Evolutionary conservation across 2,888 invertebrate genomes (phyloP).

Genomic region (Nowickia ferox): DNA sequence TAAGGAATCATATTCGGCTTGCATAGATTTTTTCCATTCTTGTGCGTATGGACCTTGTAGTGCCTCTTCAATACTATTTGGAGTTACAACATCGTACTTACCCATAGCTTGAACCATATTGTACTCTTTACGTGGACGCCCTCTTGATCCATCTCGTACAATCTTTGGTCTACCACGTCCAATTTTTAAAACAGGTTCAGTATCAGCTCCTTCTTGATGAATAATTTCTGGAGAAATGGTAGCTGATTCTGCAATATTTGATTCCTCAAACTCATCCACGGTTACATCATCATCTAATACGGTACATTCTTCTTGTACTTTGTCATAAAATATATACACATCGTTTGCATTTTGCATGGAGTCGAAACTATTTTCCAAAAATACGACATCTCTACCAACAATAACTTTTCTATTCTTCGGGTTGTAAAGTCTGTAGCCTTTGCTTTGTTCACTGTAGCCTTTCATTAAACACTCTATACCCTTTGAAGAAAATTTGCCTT

Average conservation of each 20-base stretch:
- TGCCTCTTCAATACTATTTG: slow-evolving; percentile 60
- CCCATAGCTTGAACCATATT: slow-evolving; percentile 60
- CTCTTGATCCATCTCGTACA: slow-evolving; percentile 66
- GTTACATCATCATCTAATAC: not conserved
- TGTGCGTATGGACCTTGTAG: slow-evolving; percentile 47
- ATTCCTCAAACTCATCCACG: not conserved
- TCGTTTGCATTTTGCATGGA: not conserved
- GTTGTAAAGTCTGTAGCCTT: slow-evolving; percentile 57
- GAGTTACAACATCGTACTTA: slow-evolving; percentile 37
- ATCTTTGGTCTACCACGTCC: slow-evolving; percentile 27
- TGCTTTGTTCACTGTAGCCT: slow-evolving; percentile 55
- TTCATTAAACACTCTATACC: slow-evolving; percentile 60
- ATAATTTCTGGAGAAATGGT: not conserved
- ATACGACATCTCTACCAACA: slow-evolving; percentile 54
- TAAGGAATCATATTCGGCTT: slow-evolving; percentile 70
- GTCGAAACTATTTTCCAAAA: slow-evolving; percentile 33
- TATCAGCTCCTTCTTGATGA: slow-evolving; percentile 11
- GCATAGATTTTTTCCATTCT: slow-evolving; percentile 71
- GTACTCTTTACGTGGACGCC: slow-evolving; percentile 64
- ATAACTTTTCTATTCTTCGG: slow-evolving; percentile 37
- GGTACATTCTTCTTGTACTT: not conserved
- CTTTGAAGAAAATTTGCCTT: slow-evolving; percentile 57
- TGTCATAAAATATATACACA: not conserved
- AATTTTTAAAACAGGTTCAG: not conserved
- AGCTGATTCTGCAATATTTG: not conserved